These are phyloP conservation scores for Schizothorax lantsangensis DNA, from an alignment of 2,797 vertebrate genomes.

Conservation along the genomic window DNA sequence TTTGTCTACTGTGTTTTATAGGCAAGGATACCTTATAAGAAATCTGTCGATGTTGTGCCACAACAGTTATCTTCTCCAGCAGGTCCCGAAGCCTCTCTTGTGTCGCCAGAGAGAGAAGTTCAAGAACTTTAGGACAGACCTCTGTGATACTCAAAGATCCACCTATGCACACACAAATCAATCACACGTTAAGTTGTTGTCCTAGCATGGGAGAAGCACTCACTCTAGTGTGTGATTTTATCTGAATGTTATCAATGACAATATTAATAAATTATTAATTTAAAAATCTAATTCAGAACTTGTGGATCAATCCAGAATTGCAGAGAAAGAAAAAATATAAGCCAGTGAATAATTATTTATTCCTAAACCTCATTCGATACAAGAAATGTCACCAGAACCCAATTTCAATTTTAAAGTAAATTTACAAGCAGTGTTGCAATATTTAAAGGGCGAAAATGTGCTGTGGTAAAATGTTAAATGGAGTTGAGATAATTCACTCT, in stretches of 20 bases:
- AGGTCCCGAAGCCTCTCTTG: conserved; percentile 89
- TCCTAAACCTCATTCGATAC: not conserved
- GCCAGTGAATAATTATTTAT: not conserved
- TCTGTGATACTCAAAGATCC: conserved; percentile 81
- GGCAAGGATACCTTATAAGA: conserved; percentile 49
- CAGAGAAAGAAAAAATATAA: not conserved
- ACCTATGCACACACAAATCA: conserved; percentile 35
- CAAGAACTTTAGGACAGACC: conserved; percentile 88
- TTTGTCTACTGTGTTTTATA: not conserved
- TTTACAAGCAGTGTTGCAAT: not conserved
- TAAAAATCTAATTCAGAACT: not conserved
- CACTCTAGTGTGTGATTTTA: not conserved
- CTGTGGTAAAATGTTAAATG: not conserved
- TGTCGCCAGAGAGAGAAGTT: conserved; percentile 91
- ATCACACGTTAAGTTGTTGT: not conserved
- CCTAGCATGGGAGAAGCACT: not conserved
- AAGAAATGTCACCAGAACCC: not conserved
- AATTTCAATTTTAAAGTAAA: not conserved
- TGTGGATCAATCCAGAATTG: not conserved
- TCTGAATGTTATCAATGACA: not conserved
- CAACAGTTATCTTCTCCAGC: conserved; percentile 86
- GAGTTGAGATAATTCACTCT: not conserved
- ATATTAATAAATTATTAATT: not conserved
- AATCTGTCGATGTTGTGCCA: conserved; percentile 85
- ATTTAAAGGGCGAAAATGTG: not conserved